A percentile compares a stretch with the other conserved stretches of the same genome.
phyloP scores from a whole-genome alignment of 2,113 vertebrate genomes.

The Takifugu flavidus region DNA sequence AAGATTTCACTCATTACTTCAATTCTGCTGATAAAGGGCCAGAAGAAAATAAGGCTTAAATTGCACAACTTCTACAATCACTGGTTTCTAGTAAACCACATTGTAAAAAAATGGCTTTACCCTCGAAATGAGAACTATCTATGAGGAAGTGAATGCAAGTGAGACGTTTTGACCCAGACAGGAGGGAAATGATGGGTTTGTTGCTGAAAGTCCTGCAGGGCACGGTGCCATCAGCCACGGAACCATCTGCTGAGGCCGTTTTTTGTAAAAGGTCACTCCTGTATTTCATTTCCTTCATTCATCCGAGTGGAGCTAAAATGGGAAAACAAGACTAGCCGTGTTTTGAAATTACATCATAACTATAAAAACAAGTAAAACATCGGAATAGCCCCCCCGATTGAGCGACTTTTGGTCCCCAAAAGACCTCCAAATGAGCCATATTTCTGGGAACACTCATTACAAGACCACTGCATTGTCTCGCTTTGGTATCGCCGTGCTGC shows the following conservation, averaged over 20 bases:
- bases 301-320: no score
- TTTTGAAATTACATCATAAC: no score
- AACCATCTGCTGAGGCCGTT: neutral
- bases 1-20: neutral
- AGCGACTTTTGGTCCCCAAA: constrained; percentile 19
- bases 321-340: no score
- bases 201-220: constrained; percentile 38
- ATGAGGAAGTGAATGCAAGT: constrained; percentile 70
- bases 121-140: constrained; percentile 73
- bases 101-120: constrained; percentile 46
- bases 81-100: constrained; percentile 47
- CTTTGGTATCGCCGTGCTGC: constrained; percentile 29
- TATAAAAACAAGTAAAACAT: no score
- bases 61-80: constrained; percentile 36
- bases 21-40: neutral
- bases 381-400: neutral
- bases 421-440: constrained; percentile 17
- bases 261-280: neutral
- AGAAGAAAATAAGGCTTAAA: neutral
- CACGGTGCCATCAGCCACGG: constrained; percentile 6
- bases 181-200: constrained; percentile 62
- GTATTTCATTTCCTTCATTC: no score
- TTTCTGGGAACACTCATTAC: constrained; percentile 47
- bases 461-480: constrained; percentile 40
- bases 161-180: constrained; percentile 73